These are phyloP conservation scores for Drosophila austrosaltans DNA, from an alignment of 2,888 invertebrate species.

Conservation along the genomic window DNA sequence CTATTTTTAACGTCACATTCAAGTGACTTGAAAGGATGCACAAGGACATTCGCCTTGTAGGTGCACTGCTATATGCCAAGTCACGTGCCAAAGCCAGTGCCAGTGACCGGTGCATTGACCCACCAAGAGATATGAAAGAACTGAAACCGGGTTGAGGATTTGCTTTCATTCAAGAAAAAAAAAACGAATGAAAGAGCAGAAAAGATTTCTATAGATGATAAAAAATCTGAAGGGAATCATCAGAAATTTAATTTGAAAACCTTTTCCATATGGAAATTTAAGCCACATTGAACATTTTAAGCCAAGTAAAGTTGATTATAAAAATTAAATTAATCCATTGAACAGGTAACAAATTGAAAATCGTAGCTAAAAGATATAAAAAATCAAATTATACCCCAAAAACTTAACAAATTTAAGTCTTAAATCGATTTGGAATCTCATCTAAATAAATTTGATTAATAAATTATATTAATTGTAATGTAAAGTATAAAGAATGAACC, in stretches of 20 bases:
- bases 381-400: no score
- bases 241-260: neutral
- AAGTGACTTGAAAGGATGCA: slow-evolving; percentile 73
- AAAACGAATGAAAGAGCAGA: neutral
- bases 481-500: neutral
- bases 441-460: neutral
- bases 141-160: slow-evolving; percentile 8
- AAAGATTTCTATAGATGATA: slow-evolving; percentile 3
- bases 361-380: no score
- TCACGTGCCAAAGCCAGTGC: slow-evolving; percentile 64
- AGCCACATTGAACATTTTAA: no score
- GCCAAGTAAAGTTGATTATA: no score
- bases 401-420: no score
- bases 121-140: slow-evolving; percentile 12
- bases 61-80: slow-evolving; percentile 48
- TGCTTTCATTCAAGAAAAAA: neutral
- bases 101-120: slow-evolving; percentile 64
- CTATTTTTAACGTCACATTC: slow-evolving; percentile 52
- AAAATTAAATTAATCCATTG: no score
- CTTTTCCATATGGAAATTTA: no score
- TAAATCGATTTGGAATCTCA: no score
- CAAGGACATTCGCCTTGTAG: slow-evolving; percentile 60
- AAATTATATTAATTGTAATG: neutral
- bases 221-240: neutral
- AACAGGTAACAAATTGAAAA: no score